phyloP scores from a whole-genome alignment of 2,797 vertebrate species.

The Eulemur albifrons region DNA sequence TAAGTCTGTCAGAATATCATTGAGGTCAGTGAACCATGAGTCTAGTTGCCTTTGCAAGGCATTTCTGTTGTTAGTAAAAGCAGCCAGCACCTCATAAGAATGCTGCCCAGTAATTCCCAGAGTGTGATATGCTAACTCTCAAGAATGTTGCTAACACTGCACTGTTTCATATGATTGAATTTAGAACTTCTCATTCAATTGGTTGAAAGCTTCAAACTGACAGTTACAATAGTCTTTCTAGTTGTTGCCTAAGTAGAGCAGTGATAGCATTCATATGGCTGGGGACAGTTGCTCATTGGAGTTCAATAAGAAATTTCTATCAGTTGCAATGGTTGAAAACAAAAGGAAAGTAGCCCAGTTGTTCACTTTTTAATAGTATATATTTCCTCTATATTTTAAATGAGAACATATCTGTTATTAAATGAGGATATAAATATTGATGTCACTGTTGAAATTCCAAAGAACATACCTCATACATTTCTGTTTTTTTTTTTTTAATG shows the following conservation, averaged over 20 bases:
- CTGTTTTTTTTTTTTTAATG: not conserved
- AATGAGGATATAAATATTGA: conserved; percentile 38
- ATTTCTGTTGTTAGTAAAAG: conserved; percentile 33
- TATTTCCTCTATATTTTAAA: conserved; percentile 60
- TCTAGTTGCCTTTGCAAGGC: conserved; percentile 39
- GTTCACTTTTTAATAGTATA: conserved; percentile 34
- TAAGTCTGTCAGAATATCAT: conserved; percentile 24
- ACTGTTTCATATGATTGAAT: conserved; percentile 33
- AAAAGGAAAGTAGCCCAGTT: conserved; percentile 33
- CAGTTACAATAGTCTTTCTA: conserved; percentile 45
- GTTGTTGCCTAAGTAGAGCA: conserved; percentile 57
- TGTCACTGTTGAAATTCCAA: not conserved
- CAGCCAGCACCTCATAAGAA: conserved; percentile 30
- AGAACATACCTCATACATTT: not conserved
- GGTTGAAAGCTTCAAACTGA: conserved; percentile 54
- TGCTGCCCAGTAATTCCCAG: not conserved
- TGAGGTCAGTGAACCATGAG: conserved; percentile 44
- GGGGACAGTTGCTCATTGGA: conserved; percentile 30
- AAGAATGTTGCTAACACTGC: conserved; percentile 54
- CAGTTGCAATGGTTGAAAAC: not conserved
- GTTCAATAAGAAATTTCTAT: conserved; percentile 43
- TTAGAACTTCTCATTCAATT: conserved; percentile 58
- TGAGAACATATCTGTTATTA: conserved; percentile 43
- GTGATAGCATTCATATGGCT: conserved; percentile 43
- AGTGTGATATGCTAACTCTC: conserved; percentile 51